Evolutionary conservation across 2,888 invertebrate species (phyloP), one percentile per base, ranked within the genome.

Genomic region (Timema podura): DNA sequence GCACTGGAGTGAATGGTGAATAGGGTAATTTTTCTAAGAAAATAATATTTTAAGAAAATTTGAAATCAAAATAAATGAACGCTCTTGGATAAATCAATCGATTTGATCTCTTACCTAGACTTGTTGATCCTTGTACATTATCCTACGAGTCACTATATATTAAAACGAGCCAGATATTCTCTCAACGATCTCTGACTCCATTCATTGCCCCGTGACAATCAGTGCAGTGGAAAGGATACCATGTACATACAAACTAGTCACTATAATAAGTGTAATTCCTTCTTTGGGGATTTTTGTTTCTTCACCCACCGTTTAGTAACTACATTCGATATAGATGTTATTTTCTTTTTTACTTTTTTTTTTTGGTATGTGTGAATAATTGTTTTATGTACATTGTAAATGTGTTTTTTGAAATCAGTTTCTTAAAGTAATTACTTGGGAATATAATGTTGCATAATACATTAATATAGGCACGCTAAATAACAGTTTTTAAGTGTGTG

Each of bases 151-250:
- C 61, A 61, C 61, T 11, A n/a, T 61, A 45, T 61, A 44, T 13
- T 51, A 61, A 16, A 61, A 30, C 9, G 45, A 61, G 45, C 44
- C 61, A 61, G 61, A 61, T 30, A 61, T 44, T 9, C 6, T 15
- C n/a, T 61, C 46, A 57, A 48, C 30, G 30, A 30, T 30, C 48
- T 69, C 68, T 72, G 70, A 71, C 73, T 73, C 74, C 74, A 30
- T 30, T 30, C 75, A 75, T 76, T 77, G 77, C 76, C 77, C 70
- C 73, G 73, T 72, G 77, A 77, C 77, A 77, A 77, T 77, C 77
- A 77, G 74, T 72, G 76, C 76, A 75, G 75, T 76, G 76, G 76
- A 75, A 72, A 74, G 61, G 15, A 65, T 70, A 69, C 48, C 48
- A 67, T 48, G 68, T 68, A 67, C 61, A 61, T 61, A 61, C 1